These are phyloP conservation scores for Gila orcuttii DNA, from an alignment of 2,113 vertebrate species.

Conservation along the genomic window DNA sequence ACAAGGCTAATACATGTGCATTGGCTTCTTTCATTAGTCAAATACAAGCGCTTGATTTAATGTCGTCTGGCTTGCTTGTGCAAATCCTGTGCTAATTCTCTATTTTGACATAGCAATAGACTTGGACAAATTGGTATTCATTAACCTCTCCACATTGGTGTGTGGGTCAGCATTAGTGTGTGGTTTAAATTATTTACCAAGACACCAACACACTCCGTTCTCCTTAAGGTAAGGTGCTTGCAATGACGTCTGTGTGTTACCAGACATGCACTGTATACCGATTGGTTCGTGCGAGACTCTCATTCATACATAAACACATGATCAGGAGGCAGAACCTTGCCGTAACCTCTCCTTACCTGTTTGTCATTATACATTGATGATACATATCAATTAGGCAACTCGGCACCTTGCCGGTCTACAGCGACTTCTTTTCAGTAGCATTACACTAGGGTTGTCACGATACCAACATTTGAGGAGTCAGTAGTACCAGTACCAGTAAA, in stretches of 20 bases:
- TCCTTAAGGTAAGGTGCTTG: neutral
- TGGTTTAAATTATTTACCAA: neutral
- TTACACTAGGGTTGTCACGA: neutral
- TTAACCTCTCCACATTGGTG: neutral
- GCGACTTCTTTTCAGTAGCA: neutral
- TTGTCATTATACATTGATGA: constrained; percentile 59
- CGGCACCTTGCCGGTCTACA: constrained; percentile 25
- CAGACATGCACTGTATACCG: constrained; percentile 1
- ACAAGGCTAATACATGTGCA: neutral
- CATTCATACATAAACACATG: neutral
- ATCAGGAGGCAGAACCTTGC: neutral
- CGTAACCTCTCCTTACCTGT: constrained; percentile 41
- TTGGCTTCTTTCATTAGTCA: neutral
- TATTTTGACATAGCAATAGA: neutral
- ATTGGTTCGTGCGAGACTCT: neutral
- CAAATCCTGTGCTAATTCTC: neutral
- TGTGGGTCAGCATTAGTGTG: constrained; percentile 12
- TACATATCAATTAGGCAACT: constrained; percentile 56
- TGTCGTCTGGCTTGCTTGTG: neutral
- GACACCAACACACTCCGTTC: neutral
- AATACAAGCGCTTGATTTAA: neutral
- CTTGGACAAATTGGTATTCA: neutral
- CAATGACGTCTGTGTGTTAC: neutral
- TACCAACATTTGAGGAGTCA: too few species aligned
- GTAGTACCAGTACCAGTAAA: too few species aligned